Evolutionary conservation across 2,113 vertebrate species (phyloP).

Genomic region (Oreotrochilus melanogaster): DNA sequence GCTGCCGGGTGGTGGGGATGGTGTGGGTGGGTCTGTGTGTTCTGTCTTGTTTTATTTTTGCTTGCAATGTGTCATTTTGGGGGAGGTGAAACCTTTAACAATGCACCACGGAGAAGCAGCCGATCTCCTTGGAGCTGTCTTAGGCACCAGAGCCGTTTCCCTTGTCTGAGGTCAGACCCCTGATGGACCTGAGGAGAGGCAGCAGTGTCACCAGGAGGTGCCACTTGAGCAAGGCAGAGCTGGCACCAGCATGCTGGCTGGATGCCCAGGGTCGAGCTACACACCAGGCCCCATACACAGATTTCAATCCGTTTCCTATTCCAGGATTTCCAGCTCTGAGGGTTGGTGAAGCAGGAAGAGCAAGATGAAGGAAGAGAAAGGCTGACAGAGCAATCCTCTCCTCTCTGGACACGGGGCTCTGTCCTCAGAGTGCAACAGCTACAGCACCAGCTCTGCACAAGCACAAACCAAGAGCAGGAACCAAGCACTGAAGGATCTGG

Average conservation of each 20-base stretch:
- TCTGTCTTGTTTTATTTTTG: constrained; percentile 75
- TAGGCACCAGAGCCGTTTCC: not conserved
- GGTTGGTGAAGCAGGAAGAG: not conserved
- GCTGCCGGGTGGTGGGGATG: constrained; percentile 52
- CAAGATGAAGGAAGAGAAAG: not conserved
- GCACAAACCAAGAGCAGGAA: not conserved
- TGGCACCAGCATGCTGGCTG: fast-evolving
- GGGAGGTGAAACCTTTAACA: constrained; percentile 71
- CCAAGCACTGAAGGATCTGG: not conserved
- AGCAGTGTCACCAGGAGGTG: not conserved
- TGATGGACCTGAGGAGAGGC: fast-evolving
- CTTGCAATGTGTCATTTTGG: constrained; percentile 63
- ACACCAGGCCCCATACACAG: fast-evolving
- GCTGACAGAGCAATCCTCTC: not conserved
- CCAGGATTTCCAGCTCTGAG: not conserved
- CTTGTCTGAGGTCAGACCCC: fast-evolving
- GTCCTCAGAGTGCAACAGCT: not conserved
- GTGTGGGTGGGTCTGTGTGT: constrained; percentile 67
- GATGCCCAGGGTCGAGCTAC: not conserved
- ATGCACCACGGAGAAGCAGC: constrained; percentile 23
- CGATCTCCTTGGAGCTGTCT: not conserved
- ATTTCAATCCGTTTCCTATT: not conserved
- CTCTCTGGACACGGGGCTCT: not conserved
- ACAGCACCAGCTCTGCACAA: not conserved
- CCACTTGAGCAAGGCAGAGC: fast-evolving